phyloP scores from a whole-genome alignment of 1,140 invertebrate species.

The Aleiodes sp. region DNA sequence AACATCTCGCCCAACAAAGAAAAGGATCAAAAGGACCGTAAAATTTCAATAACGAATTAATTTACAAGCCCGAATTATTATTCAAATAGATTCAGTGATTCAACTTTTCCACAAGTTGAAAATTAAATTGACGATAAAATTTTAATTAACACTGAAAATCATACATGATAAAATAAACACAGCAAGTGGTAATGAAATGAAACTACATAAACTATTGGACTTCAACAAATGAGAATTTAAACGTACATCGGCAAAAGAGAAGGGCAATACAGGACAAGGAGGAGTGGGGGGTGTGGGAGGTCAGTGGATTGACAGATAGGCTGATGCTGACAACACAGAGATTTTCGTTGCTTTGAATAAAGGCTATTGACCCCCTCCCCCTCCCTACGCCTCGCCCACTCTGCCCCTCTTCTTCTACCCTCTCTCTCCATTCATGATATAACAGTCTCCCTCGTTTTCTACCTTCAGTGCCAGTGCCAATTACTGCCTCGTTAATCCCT shows the following conservation, averaged over 20 bases:
- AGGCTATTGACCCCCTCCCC: neutral
- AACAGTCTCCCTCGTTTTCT: slow-evolving; percentile 11
- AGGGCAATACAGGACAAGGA: too few relatives aligned
- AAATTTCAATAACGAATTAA: too few relatives aligned
- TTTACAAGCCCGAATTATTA: too few relatives aligned
- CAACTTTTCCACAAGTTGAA: too few relatives aligned
- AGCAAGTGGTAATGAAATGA: neutral
- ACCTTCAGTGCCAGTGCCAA: slow-evolving; percentile 25
- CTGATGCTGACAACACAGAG: neutral
- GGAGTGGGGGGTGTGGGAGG: neutral
- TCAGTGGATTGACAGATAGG: neutral
- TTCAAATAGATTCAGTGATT: too few relatives aligned
- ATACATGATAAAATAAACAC: neutral
- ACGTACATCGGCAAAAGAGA: neutral
- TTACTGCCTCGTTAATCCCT: slow-evolving; percentile 34
- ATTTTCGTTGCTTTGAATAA: slow-evolving; percentile 13
- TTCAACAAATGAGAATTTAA: neutral
- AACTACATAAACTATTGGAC: neutral
- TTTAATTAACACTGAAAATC: neutral
- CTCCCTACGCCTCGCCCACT: neutral
- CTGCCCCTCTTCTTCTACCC: neutral
- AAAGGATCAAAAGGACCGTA: too few relatives aligned
- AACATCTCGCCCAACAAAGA: too few relatives aligned
- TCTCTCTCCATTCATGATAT: slow-evolving; percentile 14
- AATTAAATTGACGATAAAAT: too few relatives aligned